Evolutionary conservation across 2,888 invertebrate species (phyloP), one percentile per base, ranked within the genome.

Genomic region (Eilema sororculum): DNA sequence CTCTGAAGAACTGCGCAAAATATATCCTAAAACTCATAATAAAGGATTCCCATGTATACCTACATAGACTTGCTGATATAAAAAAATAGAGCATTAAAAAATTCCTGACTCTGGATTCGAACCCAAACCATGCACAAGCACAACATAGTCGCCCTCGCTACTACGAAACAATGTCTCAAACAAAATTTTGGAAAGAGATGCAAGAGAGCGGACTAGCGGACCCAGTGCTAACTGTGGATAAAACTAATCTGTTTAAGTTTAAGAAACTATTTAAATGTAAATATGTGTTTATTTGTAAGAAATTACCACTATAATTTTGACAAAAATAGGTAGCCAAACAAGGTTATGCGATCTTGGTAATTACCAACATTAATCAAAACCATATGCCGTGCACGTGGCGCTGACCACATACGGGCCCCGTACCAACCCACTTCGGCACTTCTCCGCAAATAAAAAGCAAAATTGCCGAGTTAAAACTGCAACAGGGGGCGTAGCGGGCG

Each of bases 401-500:
- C 76, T 89, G 88, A 83, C 88, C 89, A 84, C 86, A 85, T 86
- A 78, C 79, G 78, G 82, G 73, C 71, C 74, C 65, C 52, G 70
- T 61, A 68, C 74, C 82, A 74, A 66, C 78, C 79, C 79, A 74
- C 80, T n/a, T n/a, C n/a, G n/a, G n/a, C n/a, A n/a, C n/a, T 85
- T 84, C 82, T 77, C 41, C 75, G 83, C 85, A 87, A 77, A 84
- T 88, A 89, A 90, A 91, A 91, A 90, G 78, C 78, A 80, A 88
- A 90, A 90, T 87, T 88, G 81, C 80, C 84, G 87, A 84, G 81
- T 87, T 87, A 87, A 87, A 89, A 86, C 79, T 81, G 83, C 73
- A 65, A 60, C 71, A 83, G 84, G 87, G 91, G 93, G 93, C 92
- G 93, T 90, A 85, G 74, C 70, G 85, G 92, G 92, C 93, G 94